A percentile compares a stretch with the other conserved stretches of the same genome.
Evolutionary conservation across 2,888 invertebrate species (phyloP).

Genomic region (Polydrusus tereticollis): DNA sequence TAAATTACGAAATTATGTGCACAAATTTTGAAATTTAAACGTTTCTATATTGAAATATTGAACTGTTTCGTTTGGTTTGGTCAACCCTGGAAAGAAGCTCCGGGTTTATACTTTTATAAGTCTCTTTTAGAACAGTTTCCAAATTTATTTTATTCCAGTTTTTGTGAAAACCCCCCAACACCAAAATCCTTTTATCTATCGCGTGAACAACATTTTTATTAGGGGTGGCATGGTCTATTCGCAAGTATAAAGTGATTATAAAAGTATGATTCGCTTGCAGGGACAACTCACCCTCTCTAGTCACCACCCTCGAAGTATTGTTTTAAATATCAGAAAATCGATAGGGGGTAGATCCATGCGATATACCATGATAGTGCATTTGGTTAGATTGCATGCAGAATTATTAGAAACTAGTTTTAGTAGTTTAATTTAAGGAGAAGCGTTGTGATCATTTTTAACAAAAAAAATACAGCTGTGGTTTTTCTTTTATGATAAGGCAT

Average conservation of each 20-base stretch:
- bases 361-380: neutral
- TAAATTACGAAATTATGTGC: no score
- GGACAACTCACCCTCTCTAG: slow-evolving; percentile 30
- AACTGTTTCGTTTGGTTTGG: no score
- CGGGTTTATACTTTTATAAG: no score
- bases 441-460: no score
- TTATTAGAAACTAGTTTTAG: neutral
- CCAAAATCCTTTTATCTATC: neutral
- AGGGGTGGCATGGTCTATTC: slow-evolving; percentile 11
- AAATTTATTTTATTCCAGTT: no score
- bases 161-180: no score
- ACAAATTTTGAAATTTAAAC: neutral
- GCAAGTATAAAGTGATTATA: slow-evolving; percentile 36
- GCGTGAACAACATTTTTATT: neutral
- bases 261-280: slow-evolving; percentile 25
- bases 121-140: no score
- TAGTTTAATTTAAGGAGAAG: no score
- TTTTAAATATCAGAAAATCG: slow-evolving; percentile 38
- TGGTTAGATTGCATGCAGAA: neutral
- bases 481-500: no score
- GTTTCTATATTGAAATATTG: no score
- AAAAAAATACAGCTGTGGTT: no score
- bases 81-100: no score
- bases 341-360: slow-evolving; percentile 29
- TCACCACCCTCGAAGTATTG: slow-evolving; percentile 22